A percentile compares a stretch with the other conserved stretches of the same genome.
Conservation (phyloP, 2,113 vertebrate species). For the Tautogolabrus adspersus region DNA sequence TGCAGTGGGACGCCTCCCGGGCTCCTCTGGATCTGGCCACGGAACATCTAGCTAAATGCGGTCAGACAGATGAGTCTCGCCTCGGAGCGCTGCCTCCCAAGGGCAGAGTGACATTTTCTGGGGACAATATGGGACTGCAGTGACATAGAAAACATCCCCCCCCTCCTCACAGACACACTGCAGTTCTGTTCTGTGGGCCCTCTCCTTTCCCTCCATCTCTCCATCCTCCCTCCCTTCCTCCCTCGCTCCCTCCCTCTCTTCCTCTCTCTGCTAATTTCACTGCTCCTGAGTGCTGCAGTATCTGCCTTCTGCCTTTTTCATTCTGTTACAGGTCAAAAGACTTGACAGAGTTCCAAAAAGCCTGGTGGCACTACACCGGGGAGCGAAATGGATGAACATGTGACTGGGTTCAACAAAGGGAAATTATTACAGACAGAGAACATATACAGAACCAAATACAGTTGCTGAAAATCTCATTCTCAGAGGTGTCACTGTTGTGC, state of each 20-base stretch:
- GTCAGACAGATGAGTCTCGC: constrained; percentile 82
- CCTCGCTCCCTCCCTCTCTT: not conserved
- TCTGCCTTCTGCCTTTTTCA: constrained; percentile 55
- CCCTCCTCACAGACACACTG: constrained; percentile 2
- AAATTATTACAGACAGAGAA: constrained; percentile 51
- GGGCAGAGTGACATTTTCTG: constrained; percentile 82
- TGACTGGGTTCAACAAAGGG: constrained; percentile 53
- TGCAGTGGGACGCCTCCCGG: constrained; percentile 65
- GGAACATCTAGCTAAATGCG: constrained; percentile 77
- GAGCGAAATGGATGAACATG: constrained; percentile 54
- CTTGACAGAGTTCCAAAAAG: constrained; percentile 71
- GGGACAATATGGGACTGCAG: constrained; percentile 79
- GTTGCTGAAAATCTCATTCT: not conserved
- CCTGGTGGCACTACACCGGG: constrained; percentile 33
- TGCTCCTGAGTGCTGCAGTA: constrained; percentile 60
- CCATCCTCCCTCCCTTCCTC: constrained; percentile 9
- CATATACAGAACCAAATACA: not conserved
- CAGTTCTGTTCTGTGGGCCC: constrained; percentile 14
- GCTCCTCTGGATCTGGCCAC: constrained; percentile 70
- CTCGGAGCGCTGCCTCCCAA: constrained; percentile 78
- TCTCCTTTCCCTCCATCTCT: constrained; percentile 17
- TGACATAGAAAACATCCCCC: constrained; percentile 71
- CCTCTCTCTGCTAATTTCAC: constrained; percentile 51
- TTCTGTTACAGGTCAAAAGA: constrained; percentile 78
- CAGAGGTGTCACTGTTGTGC: not conserved